phyloP scores from a whole-genome alignment of 2,888 invertebrate species.

The Drosophila leonis region DNA sequence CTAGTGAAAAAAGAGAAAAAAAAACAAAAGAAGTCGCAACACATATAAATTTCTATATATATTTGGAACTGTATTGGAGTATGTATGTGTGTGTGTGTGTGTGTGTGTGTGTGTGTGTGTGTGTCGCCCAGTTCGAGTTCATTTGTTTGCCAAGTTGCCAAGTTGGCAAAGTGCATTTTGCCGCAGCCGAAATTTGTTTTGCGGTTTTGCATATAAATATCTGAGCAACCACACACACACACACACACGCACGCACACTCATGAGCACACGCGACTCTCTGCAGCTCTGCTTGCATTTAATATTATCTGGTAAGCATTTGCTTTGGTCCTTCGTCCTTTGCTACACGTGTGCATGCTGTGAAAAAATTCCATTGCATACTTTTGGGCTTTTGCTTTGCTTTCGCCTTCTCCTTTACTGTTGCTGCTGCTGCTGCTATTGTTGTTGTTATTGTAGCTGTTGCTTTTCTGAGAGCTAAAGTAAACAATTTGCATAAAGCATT shows the following conservation, averaged over 20 bases:
- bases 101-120: constrained; percentile 11
- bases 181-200: constrained; percentile 77
- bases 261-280: constrained; percentile 4
- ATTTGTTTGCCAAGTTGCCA: constrained; percentile 74
- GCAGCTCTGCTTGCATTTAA: constrained; percentile 53
- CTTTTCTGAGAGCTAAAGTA: constrained; percentile 36
- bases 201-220: constrained; percentile 72
- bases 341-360: constrained; percentile 56
- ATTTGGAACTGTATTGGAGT: constrained; percentile 29
- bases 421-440: background rate
- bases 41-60: constrained; percentile 17
- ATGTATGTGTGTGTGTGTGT: no score
- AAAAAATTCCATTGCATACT: constrained; percentile 60
- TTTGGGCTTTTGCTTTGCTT: constrained; percentile 25
- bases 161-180: constrained; percentile 74
- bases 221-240: constrained; percentile 36
- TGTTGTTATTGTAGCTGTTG: constrained; percentile 22
- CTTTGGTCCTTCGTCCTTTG: constrained; percentile 37
- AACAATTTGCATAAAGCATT: constrained; percentile 78
- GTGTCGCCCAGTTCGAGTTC: constrained; percentile 64
- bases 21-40: constrained; percentile 46
- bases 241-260: background rate
- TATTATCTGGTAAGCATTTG: constrained; percentile 62
- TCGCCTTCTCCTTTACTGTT: constrained; percentile 14
- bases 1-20: constrained; percentile 40